Conservation (phyloP, 2,888 invertebrate genomes). For the Diaprepes abbreviatus region DNA sequence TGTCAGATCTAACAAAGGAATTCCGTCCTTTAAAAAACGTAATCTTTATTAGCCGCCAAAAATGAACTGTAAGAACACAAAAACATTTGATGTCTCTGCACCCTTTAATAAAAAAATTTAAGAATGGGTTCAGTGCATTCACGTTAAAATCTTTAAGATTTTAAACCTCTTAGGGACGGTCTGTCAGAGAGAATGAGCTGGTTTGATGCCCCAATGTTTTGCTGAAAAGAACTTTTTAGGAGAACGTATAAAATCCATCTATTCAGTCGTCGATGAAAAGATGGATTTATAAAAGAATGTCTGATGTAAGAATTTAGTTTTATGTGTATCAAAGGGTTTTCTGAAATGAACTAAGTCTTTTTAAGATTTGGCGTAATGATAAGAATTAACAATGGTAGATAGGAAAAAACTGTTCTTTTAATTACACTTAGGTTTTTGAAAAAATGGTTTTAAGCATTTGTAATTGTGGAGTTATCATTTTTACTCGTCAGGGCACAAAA, state of each 20-base stretch:
- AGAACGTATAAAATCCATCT: conserved; percentile 30
- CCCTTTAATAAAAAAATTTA: conserved; percentile 33
- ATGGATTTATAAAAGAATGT: conserved; percentile 13
- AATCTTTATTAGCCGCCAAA: conserved; percentile 44
- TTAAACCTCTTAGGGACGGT: conserved; percentile 54
- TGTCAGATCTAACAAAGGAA: conserved; percentile 31
- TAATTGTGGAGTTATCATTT: no score
- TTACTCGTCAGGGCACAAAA: no score
- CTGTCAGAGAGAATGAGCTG: conserved; percentile 52
- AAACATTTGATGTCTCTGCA: conserved; percentile 38
- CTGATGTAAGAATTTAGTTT: background rate
- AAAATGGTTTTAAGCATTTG: no score
- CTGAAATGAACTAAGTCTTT: background rate
- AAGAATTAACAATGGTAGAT: no score
- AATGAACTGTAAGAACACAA: conserved; percentile 41
- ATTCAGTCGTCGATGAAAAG: conserved; percentile 31
- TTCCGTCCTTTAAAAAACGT: conserved; percentile 29
- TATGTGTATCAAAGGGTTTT: background rate
- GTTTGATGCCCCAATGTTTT: conserved; percentile 29
- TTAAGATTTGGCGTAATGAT: background rate
- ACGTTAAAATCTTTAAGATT: conserved; percentile 43
- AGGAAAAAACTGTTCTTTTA: no score
- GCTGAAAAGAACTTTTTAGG: conserved; percentile 33
- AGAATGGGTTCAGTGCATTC: conserved; percentile 37
- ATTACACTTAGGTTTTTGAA: no score